Evolutionary conservation across 2,113 vertebrate genomes (phyloP), one percentile per base, ranked within the genome.

Genomic region (Myxocyprinus asiaticus): DNA sequence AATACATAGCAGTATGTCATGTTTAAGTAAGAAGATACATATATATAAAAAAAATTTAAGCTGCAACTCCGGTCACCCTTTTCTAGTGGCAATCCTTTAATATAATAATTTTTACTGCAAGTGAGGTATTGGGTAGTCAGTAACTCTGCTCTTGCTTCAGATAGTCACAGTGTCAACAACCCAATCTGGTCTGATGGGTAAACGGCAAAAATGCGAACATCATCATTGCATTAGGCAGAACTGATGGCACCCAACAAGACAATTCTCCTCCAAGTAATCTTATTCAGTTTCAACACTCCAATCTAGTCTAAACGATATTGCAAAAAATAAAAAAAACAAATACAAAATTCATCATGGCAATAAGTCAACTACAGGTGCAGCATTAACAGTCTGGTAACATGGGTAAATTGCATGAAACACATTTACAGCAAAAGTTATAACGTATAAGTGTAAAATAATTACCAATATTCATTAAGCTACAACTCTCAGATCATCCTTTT

Each of bases 301-400:
- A 5, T 85, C 5, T 67, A 62, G 82, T 92, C 89, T 91, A 90
- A 91, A 77, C 88, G 90, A 90, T 92, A 93, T n/a, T n/a, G n/a
- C n/a, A n/a, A n/a, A n/a, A n/a, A n/a, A n/a, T n/a, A n/a, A 93
- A 92, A 89, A 90, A 88, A 91, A 51, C 86, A 86, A 61, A 66
- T 12, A 9, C 42, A 22, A 69, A 76, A 1, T 82, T 87, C 65
- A 75, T 84, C 78, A 84, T 17, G 5, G 22, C 55, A 67, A 7
- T 43, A 48, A 44, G 15, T 51, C 9, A 8, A 9, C 8, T 9
- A 51, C 12, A 56, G 12, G 12, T 14, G 14, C 53, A 56, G 12
- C 14, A 56, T 56, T 12, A 56, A 12, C 11, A 56, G 3, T 6
- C 10, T n/a, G 9, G 6, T 56, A 14, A 56, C 12, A 6, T 44